These are phyloP conservation scores for Empis stercorea DNA, from an alignment of 2,888 invertebrate genomes.

Conservation along the genomic window DNA sequence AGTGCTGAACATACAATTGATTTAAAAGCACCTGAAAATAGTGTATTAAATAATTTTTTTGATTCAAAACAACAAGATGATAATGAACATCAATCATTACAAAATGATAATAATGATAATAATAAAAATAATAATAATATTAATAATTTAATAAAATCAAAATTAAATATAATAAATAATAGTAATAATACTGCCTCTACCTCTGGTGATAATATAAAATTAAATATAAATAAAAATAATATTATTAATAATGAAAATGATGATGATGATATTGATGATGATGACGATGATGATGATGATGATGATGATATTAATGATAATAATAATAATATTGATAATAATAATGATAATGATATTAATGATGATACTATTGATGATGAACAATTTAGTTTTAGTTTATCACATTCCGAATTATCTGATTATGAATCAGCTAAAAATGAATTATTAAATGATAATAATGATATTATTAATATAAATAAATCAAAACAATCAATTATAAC, in stretches of 20 bases:
- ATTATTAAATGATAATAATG: neutral
- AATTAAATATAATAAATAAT: too few relatives aligned
- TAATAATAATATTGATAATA: neutral
- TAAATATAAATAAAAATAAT: neutral
- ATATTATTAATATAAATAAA: neutral
- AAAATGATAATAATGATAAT: neutral
- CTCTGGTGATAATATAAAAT: too few relatives aligned
- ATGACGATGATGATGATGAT: neutral
- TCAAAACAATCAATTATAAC: neutral
- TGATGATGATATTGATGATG: neutral
- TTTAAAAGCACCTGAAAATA: constrained; percentile 32
- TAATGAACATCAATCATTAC: neutral
- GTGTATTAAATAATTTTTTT: constrained; percentile 39
- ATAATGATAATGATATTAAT: neutral
- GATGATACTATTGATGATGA: neutral
- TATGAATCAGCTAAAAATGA: constrained; percentile 1
- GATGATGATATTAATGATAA: neutral
- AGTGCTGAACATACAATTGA: constrained; percentile 40
- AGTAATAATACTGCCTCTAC: too few relatives aligned
- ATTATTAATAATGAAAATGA: neutral
- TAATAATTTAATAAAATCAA: neutral
- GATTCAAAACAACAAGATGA: constrained; percentile 12
- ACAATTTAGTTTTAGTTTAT: neutral
- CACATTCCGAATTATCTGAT: neutral
- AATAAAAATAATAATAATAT: neutral